phyloP scores from a whole-genome alignment of 2,888 invertebrate species.

The Eupeodes latifasciatus region DNA sequence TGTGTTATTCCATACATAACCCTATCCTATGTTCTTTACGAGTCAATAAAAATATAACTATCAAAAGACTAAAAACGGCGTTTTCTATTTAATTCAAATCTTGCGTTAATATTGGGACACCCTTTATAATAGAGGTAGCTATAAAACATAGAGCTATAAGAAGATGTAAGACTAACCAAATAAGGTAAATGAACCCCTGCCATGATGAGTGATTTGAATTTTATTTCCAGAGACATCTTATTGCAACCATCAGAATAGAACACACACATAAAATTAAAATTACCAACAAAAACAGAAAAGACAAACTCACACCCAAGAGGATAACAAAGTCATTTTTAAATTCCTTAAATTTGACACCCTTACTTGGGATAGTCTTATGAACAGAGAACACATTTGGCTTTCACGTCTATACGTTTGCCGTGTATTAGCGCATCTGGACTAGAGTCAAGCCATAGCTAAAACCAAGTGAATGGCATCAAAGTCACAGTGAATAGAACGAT shows the following conservation, averaged over 20 bases:
- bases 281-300: neutral
- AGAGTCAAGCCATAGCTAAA: neutral
- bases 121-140: neutral
- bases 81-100: no score
- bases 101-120: no score
- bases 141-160: neutral
- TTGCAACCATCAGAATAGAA: slow-evolving; percentile 23
- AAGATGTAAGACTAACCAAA: slow-evolving; percentile 24
- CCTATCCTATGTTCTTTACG: no score
- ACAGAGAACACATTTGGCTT: slow-evolving; percentile 34
- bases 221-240: slow-evolving; percentile 61
- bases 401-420: no score
- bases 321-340: slow-evolving; percentile 75
- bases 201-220: slow-evolving; percentile 74
- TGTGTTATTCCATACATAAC: no score
- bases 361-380: slow-evolving; percentile 49
- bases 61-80: no score
- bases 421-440: slow-evolving; percentile 49
- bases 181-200: slow-evolving; percentile 70
- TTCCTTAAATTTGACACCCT: slow-evolving; percentile 75
- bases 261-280: neutral
- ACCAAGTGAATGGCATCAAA: slow-evolving; percentile 21
- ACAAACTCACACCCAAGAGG: slow-evolving; percentile 52
- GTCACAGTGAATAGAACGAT: slow-evolving; percentile 32
- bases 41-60: no score